Conservation (phyloP, 2,797 vertebrate genomes). For the Stomatorhinus walkeri region DNA sequence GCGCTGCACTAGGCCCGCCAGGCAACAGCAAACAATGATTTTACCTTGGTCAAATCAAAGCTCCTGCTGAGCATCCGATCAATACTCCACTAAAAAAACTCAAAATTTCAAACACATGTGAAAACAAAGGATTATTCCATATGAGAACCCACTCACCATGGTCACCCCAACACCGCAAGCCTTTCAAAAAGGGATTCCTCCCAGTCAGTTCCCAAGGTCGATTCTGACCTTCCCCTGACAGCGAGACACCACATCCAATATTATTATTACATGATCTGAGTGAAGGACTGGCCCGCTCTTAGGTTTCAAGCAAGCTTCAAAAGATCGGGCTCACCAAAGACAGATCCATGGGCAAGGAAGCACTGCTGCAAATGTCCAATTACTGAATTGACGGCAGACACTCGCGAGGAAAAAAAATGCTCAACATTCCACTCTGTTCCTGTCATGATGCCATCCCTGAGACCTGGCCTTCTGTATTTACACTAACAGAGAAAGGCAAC, state of each 20-base stretch:
- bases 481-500: too few relatives aligned
- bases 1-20: neutral
- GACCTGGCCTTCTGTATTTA: neutral
- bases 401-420: neutral
- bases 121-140: conserved; percentile 9
- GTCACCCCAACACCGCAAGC: neutral
- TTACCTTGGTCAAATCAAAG: conserved; percentile 2
- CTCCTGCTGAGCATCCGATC: neutral
- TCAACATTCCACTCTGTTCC: neutral
- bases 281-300: neutral
- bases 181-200: neutral
- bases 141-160: neutral
- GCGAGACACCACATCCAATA: neutral
- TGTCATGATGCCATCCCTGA: neutral
- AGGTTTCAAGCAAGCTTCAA: neutral
- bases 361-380: neutral
- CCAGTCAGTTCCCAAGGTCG: neutral
- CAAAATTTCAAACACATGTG: conserved; percentile 6
- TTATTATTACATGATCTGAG: conserved; percentile 4
- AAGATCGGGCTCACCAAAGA: neutral
- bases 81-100: neutral
- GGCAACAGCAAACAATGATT: neutral
- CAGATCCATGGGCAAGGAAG: neutral
- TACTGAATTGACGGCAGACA: neutral
- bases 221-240: conserved; percentile 3